These are phyloP conservation scores for Oscheius onirici DNA, from an alignment of 2,888 invertebrate genomes.

Conservation along the genomic window DNA sequence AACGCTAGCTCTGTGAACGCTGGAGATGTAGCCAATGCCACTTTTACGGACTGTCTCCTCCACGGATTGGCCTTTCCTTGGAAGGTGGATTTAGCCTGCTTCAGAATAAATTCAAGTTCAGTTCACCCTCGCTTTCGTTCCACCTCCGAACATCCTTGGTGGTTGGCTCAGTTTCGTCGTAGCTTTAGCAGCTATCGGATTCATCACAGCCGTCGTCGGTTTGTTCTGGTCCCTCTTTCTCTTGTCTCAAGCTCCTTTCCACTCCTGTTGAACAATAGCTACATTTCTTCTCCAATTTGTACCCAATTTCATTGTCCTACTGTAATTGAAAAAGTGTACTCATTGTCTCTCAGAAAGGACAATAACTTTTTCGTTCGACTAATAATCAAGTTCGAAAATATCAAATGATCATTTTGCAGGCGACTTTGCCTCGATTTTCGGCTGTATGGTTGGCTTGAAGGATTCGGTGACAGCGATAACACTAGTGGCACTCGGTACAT, in stretches of 20 bases:
- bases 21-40: slow-evolving; percentile 76
- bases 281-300: not conserved
- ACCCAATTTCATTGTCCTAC: not conserved
- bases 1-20: slow-evolving; percentile 77
- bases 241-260: not conserved
- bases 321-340: not conserved
- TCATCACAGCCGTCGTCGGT: slow-evolving; percentile 77
- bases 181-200: slow-evolving; percentile 76
- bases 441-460: slow-evolving; percentile 76
- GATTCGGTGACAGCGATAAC: slow-evolving; percentile 74
- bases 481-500: slow-evolving; percentile 77
- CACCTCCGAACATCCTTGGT: slow-evolving; percentile 76
- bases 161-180: slow-evolving; percentile 77
- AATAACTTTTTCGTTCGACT: not conserved
- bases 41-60: slow-evolving; percentile 75
- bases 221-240: not conserved
- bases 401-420: slow-evolving; percentile 27
- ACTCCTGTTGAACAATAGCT: too few relatives aligned
- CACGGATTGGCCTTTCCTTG: slow-evolving; percentile 73
- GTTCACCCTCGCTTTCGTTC: slow-evolving; percentile 75
- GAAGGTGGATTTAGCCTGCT: slow-evolving; percentile 36
- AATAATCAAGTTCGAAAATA: slow-evolving; percentile 4
- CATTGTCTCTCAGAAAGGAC: not conserved
- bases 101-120: slow-evolving; percentile 22
- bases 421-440: slow-evolving; percentile 76